Evolutionary conservation across 2,113 vertebrate species (phyloP), one percentile per base, ranked within the genome.

Genomic region (Perca fluviatilis): DNA sequence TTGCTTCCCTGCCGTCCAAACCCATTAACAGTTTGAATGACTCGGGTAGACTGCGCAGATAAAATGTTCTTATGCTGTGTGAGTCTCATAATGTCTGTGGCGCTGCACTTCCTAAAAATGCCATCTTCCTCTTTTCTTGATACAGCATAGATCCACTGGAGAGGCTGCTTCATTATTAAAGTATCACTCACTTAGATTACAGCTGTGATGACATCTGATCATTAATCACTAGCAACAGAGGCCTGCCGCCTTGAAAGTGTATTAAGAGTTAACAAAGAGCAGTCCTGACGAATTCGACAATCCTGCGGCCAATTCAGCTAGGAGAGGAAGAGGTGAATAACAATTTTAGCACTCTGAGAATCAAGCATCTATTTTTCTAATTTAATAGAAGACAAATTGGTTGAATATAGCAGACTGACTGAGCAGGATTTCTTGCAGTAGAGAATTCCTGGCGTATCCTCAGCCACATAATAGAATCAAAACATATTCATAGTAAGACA

Each of bases 161-260:
- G 68, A 83, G 80, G 68, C 66, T 49, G 83, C 91, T 83, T 86
- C 79, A 91, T 95, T 93, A 94, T 95, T 93, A 92, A 95, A 93
- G 92, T 92, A 94, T 95, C 89, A 91, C 87, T 89, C 90, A 89
- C 83, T 92, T 73, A 77, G 86, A 93, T 93, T 93, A 92, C 89
- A 92, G 82, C 90, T 75, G 88, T 86, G 77, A 90, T 90, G 92
- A 88, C 85, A 85, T 87, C 71, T 80, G 86, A 86, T 82, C 90
- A 86, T 94, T 92, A 89, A 93, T 92, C 92, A 95, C 85, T 79
- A 60, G 84, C 86, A 80, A 90, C 82, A 77, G 65, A 88, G 74
- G 58, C 72, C 79, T 40, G 87, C 84, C 62, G 82, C 65, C 80
- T 84, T 47, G 57, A 83, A 84, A 88, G 87, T 86, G 74, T 80